Conservation (phyloP, 2,797 vertebrate species). For the Echiichthys vipera region DNA sequence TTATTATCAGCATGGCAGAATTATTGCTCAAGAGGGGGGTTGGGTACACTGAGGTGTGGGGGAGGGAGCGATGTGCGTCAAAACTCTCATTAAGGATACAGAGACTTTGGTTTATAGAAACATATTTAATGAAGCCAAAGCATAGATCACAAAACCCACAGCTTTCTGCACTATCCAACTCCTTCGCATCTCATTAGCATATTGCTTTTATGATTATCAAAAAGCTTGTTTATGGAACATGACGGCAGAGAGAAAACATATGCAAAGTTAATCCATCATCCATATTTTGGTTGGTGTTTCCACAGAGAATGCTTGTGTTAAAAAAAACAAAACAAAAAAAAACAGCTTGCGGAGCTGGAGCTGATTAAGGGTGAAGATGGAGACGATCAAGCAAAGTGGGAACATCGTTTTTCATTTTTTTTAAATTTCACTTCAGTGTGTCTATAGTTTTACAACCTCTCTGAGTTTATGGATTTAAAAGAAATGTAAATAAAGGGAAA, state of each 20-base stretch:
- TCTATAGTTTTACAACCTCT: not conserved
- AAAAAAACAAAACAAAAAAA: slow-evolving; percentile 2
- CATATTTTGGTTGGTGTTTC: slow-evolving; percentile 35
- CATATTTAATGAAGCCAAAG: slow-evolving; percentile 30
- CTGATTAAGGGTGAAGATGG: slow-evolving; percentile 53
- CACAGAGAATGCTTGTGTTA: slow-evolving; percentile 18
- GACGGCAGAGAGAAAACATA: slow-evolving; percentile 58
- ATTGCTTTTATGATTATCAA: slow-evolving; percentile 69
- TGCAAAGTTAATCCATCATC: slow-evolving; percentile 53
- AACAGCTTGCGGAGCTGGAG: slow-evolving; percentile 40
- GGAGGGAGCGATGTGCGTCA: slow-evolving; percentile 61
- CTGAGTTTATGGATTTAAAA: not conserved
- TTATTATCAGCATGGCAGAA: slow-evolving; percentile 70
- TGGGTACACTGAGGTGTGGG: slow-evolving; percentile 27
- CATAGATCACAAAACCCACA: slow-evolving; percentile 45
- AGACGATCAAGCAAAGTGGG: slow-evolving; percentile 51
- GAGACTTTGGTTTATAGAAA: slow-evolving; percentile 27
- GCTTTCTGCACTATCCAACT: slow-evolving; percentile 23
- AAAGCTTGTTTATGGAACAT: slow-evolving; percentile 64
- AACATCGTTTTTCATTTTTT: slow-evolving; percentile 35
- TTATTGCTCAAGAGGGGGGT: slow-evolving; percentile 45
- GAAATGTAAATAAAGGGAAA: slow-evolving; percentile 12
- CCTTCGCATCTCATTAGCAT: slow-evolving; percentile 55
- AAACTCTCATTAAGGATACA: slow-evolving; percentile 54
- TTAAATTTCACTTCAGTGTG: slow-evolving; percentile 23